phyloP scores from a whole-genome alignment of 2,888 invertebrate species.

The Orchesella flavescens region DNA sequence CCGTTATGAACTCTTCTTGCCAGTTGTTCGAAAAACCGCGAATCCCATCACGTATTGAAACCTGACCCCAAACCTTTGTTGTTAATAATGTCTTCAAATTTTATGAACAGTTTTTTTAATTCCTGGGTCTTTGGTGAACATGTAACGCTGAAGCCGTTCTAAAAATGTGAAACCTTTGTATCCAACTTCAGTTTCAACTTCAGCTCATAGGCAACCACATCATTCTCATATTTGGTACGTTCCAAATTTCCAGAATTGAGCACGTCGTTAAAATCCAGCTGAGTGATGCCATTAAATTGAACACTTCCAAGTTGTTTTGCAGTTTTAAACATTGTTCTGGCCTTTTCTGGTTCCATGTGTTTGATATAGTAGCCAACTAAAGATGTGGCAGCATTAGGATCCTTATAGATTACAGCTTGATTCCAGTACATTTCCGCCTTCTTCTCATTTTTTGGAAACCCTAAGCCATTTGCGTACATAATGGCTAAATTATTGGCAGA shows the following conservation, averaged over 20 bases:
- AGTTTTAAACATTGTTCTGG: not conserved
- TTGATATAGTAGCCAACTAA: not conserved
- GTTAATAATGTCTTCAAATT: no score
- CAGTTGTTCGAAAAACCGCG: not conserved
- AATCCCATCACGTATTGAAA: not conserved
- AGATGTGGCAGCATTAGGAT: not conserved
- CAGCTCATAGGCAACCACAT: not conserved
- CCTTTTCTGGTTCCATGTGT: not conserved
- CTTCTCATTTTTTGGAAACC: not conserved
- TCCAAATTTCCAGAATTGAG: no score
- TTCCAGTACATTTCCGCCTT: constrained; percentile 42
- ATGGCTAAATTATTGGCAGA: constrained; percentile 35
- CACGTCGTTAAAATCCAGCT: not conserved
- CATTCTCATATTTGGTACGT: no score
- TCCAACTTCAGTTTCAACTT: not conserved
- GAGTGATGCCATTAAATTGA: no score
- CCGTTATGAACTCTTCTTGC: not conserved
- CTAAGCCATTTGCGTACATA: constrained; percentile 28
- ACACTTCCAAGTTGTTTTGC: not conserved
- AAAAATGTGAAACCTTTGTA: constrained; percentile 4
- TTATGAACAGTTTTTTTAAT: no score
- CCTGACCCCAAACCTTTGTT: not conserved
- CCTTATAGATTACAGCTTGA: no score
- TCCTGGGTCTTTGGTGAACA: no score
- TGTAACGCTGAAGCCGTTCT: not conserved